Conservation (phyloP, 2,888 invertebrate species). For the Caenorhabditis zanzibari region DNA sequence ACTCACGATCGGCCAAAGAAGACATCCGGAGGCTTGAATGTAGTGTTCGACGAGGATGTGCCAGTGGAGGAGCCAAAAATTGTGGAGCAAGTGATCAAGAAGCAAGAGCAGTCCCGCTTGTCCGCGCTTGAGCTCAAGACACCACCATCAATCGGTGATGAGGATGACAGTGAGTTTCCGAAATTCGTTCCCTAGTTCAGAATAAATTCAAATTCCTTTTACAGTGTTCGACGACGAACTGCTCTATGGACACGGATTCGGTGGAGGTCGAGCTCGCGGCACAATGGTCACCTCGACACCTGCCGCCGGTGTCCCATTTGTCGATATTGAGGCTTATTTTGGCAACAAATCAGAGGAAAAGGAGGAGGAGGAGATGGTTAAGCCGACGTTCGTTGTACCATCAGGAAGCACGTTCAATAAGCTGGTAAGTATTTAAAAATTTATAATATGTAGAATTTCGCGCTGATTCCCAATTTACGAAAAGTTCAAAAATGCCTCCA, state of each 20-base stretch:
- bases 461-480: no score
- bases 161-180: slow-evolving; percentile 1
- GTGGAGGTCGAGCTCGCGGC: background rate
- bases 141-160: background rate
- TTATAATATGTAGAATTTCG: no score
- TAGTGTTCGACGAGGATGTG: slow-evolving; percentile 37
- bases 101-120: background rate
- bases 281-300: slow-evolving; percentile 59
- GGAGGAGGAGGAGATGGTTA: background rate
- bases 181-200: background rate
- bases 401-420: slow-evolving; percentile 28
- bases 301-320: slow-evolving; percentile 39
- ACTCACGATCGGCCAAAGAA: slow-evolving; percentile 17
- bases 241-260: slow-evolving; percentile 10
- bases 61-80: background rate
- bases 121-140: background rate
- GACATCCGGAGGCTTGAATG: slow-evolving; percentile 31
- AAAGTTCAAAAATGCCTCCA: no score
- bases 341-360: slow-evolving; percentile 40
- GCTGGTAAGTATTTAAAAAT: no score
- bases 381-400: slow-evolving; percentile 32
- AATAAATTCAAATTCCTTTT: no score
- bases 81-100: background rate
- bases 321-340: slow-evolving; percentile 50
- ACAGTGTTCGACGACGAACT: slow-evolving; percentile 51